Conservation (phyloP, 1,140 invertebrate species). For the Brachionus angularis region DNA sequence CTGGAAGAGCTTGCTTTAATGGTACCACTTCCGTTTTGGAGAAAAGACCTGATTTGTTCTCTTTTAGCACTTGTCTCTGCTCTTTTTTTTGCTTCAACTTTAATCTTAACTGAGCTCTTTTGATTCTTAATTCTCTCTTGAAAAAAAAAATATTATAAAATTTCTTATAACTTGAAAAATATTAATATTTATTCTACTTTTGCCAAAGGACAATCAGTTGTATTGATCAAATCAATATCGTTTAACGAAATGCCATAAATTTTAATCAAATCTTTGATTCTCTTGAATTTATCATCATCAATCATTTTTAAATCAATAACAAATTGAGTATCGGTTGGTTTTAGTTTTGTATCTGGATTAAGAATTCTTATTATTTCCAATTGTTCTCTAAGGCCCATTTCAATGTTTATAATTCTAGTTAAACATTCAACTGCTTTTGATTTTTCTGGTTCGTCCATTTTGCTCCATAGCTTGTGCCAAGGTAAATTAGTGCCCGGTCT, state of each 20-base stretch:
- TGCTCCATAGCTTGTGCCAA: constrained; percentile 27
- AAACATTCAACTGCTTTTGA: constrained; percentile 42
- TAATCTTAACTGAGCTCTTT: constrained; percentile 45
- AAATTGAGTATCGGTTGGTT: constrained; percentile 50
- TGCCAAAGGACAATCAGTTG: constrained; percentile 3
- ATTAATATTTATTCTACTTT: neutral
- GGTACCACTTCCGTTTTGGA: constrained; percentile 48
- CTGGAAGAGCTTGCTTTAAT: constrained; percentile 37
- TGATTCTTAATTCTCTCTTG: constrained; percentile 46
- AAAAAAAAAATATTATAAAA: constrained; percentile 31
- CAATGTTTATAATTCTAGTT: constrained; percentile 48
- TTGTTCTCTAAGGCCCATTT: constrained; percentile 51
- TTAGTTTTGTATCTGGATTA: constrained; percentile 48
- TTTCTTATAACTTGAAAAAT: neutral
- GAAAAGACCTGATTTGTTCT: constrained; percentile 50
- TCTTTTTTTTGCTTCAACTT: constrained; percentile 47
- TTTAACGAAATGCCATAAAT: constrained; percentile 36
- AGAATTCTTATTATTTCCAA: constrained; percentile 52
- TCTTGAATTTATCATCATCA: constrained; percentile 4
- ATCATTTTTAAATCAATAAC: constrained; percentile 47
- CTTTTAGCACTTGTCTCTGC: constrained; percentile 49
- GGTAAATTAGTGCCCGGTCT: constrained; percentile 17
- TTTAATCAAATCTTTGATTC: constrained; percentile 33
- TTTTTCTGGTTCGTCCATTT: constrained; percentile 27
- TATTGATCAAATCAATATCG: neutral